Percentiles rank a stretch among this genome's conserved stretches.
phyloP scores from a whole-genome alignment of 2,888 invertebrate species.

The Ametastegia equiseti region DNA sequence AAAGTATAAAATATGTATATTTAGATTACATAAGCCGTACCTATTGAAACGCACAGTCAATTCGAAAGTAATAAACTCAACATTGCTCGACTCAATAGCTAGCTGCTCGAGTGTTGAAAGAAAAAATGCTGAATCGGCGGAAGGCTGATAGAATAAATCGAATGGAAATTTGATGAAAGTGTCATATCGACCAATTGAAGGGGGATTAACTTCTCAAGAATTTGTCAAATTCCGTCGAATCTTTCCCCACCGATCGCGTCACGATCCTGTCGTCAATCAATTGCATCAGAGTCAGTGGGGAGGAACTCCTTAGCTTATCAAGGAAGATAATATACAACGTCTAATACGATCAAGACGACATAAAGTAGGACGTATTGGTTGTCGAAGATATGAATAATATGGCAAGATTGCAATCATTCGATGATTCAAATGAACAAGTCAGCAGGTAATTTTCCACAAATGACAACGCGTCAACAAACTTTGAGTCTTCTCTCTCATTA shows the following conservation, averaged over 20 bases:
- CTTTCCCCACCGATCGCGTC: neutral
- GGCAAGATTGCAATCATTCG: too few relatives aligned
- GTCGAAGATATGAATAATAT: neutral
- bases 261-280: conserved; percentile 1
- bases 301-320: neutral
- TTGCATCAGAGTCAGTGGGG: neutral
- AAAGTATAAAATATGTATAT: too few relatives aligned
- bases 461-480: too few relatives aligned
- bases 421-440: too few relatives aligned
- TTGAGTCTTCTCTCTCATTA: too few relatives aligned
- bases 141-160: neutral
- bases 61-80: neutral
- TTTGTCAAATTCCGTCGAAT: neutral
- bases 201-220: conserved; percentile 7
- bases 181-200: neutral
- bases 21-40: too few relatives aligned
- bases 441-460: too few relatives aligned
- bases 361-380: too few relatives aligned
- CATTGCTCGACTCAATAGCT: neutral
- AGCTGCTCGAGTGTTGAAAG: neutral
- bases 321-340: neutral
- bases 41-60: too few relatives aligned
- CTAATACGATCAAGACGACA: neutral
- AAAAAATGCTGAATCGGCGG: neutral
- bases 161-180: neutral